These are phyloP conservation scores for Temnopleurus reevesii DNA, from an alignment of 53 echinoderm and acorn worm genomes.

Conservation along the genomic window DNA sequence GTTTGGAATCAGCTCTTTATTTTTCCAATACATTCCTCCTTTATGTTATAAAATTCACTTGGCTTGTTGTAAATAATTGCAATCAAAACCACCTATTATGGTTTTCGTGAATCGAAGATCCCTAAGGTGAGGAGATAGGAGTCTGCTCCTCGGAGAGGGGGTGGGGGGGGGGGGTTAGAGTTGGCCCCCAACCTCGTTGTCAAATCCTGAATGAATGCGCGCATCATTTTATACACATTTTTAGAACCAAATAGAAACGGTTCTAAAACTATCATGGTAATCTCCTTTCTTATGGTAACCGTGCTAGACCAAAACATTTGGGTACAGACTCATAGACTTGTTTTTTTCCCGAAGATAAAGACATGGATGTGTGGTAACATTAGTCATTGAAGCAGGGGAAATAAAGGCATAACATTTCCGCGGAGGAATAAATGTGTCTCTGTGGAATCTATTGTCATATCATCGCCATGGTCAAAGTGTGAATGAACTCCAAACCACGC, in stretches of 20 bases:
- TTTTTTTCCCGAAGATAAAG: neutral
- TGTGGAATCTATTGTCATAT: neutral
- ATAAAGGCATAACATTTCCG: conserved; percentile 3
- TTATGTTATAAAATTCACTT: too few species aligned
- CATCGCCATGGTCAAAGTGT: neutral
- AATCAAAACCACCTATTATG: too few species aligned
- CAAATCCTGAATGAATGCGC: too few species aligned
- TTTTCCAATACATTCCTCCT: too few species aligned
- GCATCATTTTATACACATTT: too few species aligned
- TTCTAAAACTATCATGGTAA: neutral
- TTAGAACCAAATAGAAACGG: neutral
- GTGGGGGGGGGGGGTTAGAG: too few species aligned
- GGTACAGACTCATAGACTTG: neutral
- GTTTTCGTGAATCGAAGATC: too few species aligned
- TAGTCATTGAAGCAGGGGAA: neutral
- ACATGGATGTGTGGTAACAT: neutral
- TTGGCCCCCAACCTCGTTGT: too few species aligned
- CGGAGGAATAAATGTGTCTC: neutral
- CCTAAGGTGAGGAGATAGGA: too few species aligned
- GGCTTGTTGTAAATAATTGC: too few species aligned
- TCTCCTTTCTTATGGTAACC: neutral
- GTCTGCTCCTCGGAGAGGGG: too few species aligned
- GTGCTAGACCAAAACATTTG: neutral
- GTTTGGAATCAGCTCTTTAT: too few species aligned
- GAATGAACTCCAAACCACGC: neutral